Evolutionary conservation across 2,888 invertebrate species (phyloP).

Genomic region (Lumbricus terrestris): DNA sequence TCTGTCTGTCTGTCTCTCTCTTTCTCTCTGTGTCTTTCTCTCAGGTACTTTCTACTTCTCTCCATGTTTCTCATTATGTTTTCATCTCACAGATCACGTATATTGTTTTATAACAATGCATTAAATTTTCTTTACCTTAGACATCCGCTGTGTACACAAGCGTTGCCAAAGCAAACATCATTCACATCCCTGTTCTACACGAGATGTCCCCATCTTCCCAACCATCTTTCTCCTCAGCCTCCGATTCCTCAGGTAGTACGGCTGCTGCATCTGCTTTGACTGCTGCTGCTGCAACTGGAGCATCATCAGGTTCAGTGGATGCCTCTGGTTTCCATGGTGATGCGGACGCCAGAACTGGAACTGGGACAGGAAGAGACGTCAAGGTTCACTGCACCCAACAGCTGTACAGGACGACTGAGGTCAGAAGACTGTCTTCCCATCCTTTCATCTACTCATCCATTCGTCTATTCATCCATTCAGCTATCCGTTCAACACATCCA

Average conservation of each 20-base stretch:
- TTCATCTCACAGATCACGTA: no score
- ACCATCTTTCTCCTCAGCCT: background rate
- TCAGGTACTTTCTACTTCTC: no score
- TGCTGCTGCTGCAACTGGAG: background rate
- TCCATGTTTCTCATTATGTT: no score
- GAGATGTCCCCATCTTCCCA: background rate
- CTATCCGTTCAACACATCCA: background rate
- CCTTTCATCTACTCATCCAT: no score
- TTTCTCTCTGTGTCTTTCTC: no score
- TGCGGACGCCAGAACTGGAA: background rate
- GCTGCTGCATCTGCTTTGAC: background rate
- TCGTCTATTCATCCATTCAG: background rate
- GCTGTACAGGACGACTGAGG: background rate
- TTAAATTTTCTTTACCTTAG: background rate
- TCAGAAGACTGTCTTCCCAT: background rate
- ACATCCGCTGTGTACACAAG: background rate
- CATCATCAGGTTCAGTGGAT: background rate
- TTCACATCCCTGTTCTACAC: background rate
- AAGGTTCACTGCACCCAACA: background rate
- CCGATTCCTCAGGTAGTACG: background rate
- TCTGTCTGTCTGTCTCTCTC: no score
- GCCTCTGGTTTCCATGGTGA: background rate
- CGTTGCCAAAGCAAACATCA: background rate
- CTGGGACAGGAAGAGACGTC: background rate
- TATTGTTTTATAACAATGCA: background rate